Evolutionary conservation across 2,797 vertebrate species (phyloP).

Genomic region (Fundulus diaphanus): DNA sequence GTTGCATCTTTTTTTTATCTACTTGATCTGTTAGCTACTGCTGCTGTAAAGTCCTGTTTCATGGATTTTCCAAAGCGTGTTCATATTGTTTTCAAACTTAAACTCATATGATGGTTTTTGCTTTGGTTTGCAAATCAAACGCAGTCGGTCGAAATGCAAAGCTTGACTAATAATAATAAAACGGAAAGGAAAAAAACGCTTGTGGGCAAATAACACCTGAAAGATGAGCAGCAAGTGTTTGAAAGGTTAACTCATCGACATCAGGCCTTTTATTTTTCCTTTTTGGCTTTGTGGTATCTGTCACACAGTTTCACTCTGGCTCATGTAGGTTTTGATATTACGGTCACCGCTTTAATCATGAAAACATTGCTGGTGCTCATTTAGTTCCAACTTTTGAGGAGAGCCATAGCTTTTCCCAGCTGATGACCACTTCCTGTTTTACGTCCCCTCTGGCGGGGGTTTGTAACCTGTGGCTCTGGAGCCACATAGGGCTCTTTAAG

Average conservation of each 20-base stretch:
- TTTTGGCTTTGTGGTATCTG: conserved; percentile 2
- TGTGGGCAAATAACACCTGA: conserved; percentile 5
- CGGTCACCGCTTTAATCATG: background rate
- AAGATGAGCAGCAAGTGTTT: background rate
- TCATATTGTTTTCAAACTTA: too few species aligned
- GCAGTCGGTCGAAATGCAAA: conserved; percentile 2
- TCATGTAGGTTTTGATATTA: conserved; percentile 13
- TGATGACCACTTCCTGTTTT: background rate
- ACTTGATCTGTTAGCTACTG: background rate
- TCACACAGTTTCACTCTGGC: conserved; percentile 26
- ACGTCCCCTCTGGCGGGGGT: too few species aligned
- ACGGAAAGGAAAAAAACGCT: background rate
- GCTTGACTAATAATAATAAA: background rate
- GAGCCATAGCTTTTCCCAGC: too few species aligned
- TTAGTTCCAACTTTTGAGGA: conserved; percentile 9
- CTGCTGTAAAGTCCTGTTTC: background rate
- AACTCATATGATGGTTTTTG: background rate
- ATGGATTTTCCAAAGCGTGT: too few species aligned
- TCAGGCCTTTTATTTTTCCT: background rate
- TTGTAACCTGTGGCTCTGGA: background rate
- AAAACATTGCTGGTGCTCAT: conserved; percentile 2
- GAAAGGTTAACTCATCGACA: conserved; percentile 9
- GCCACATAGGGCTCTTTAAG: background rate
- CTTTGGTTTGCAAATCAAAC: background rate
- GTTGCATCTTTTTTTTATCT: background rate